Evolutionary conservation across 1,140 invertebrate species (phyloP).

Genomic region (Dendrolimus punctatus): DNA sequence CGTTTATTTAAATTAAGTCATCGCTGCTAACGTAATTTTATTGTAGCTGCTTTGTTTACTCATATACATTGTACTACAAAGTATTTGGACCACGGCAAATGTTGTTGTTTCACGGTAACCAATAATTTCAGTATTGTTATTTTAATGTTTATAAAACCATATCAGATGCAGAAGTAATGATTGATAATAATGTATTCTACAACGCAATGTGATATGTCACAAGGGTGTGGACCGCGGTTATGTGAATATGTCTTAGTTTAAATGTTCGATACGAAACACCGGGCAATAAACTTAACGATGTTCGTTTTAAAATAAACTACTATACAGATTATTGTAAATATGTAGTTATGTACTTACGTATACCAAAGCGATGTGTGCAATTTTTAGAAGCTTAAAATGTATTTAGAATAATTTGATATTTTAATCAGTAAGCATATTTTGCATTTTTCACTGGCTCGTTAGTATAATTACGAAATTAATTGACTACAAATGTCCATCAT

Average conservation of each 20-base stretch:
- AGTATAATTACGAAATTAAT: too few relatives aligned
- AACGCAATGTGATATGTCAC: background rate
- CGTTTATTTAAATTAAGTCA: too few relatives aligned
- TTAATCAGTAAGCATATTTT: background rate
- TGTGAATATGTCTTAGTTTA: slow-evolving; percentile 7
- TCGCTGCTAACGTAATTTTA: too few relatives aligned
- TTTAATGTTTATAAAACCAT: too few relatives aligned
- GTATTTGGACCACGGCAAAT: too few relatives aligned
- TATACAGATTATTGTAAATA: slow-evolving; percentile 47
- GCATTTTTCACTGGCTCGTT: background rate
- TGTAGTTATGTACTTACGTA: slow-evolving; percentile 68
- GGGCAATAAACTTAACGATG: slow-evolving; percentile 61
- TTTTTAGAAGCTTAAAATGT: slow-evolving; percentile 66
- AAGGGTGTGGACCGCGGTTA: background rate
- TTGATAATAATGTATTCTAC: too few relatives aligned
- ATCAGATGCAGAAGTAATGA: too few relatives aligned
- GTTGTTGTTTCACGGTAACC: too few relatives aligned
- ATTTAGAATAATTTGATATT: slow-evolving; percentile 34
- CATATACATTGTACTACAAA: too few relatives aligned
- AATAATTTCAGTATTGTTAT: too few relatives aligned
- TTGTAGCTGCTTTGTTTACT: too few relatives aligned
- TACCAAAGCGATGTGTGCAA: slow-evolving; percentile 71
- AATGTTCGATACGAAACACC: slow-evolving; percentile 44
- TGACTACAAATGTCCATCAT: too few relatives aligned
- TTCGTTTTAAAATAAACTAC: slow-evolving; percentile 29